Evolutionary conservation across 2,888 invertebrate species (phyloP), one percentile per base, ranked within the genome.

Genomic region (Ditula angustiorana): DNA sequence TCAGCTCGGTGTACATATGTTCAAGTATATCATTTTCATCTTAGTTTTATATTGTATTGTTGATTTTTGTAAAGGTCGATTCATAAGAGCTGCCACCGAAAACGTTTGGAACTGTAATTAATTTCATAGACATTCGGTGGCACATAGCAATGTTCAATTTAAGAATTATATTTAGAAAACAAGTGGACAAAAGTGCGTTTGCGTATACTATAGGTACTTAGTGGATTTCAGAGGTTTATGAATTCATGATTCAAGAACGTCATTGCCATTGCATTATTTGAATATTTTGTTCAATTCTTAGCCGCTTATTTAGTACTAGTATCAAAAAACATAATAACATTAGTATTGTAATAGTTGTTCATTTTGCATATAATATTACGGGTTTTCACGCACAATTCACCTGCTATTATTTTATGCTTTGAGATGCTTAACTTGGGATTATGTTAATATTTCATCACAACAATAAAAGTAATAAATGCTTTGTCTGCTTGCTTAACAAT

Each of bases 401-500:
- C 46, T 24, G 53, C 7, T n/a, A 11, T n/a, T n/a, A n/a, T 49
- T 19, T 24, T 55, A 26, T 37, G 24, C n/a, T 55, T n/a, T n/a
- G n/a, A 26, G 21, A 50, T 19, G 41, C 46, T 46, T 47, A 61
- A 47, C 46, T 26, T 19, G 24, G 26, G 35, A 49, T 59, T 59
- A 57, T 57, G 57, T 23, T 23, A 23, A 30, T 30, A 26, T 61
- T 61, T 61, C 61, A 19, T 26, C 53, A 61, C 10, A 13, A 11
- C 19, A 35, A 61, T 61, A 55, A 61, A 55, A 21, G 61, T 35
- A 61, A 53, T 10, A 61, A 24, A 44, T 11, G 26, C 10, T 26
- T 47, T 37, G 35, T 21, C 35, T 26, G 55, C 47, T 55, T 46
- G 47, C 53, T 28, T 47, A 35, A 37, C 21, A 61, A 61, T 61